These are phyloP conservation scores for Hirudinaria manillensis DNA, from an alignment of 2,888 invertebrate species.

Conservation along the genomic window DNA sequence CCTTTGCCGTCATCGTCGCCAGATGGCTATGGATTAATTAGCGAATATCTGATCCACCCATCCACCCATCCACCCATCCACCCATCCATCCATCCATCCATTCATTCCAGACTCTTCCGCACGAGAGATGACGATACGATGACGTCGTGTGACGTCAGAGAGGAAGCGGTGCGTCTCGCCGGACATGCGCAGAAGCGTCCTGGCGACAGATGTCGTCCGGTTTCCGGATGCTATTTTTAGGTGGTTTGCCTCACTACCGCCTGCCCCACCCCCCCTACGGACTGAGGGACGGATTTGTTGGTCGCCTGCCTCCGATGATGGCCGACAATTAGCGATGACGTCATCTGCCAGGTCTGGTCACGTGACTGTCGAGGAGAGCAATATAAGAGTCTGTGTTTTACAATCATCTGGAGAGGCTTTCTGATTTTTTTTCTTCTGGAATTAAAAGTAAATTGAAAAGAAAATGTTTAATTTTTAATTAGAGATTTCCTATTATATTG, in stretches of 20 bases:
- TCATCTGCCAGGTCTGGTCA: neutral
- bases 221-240: constrained; percentile 12
- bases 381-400: too few species aligned
- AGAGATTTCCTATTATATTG: too few species aligned
- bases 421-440: too few species aligned
- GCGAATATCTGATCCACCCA: neutral
- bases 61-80: too few species aligned
- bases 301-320: neutral
- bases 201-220: constrained; percentile 5
- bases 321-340: constrained; percentile 3
- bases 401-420: too few species aligned
- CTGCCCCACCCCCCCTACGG: neutral
- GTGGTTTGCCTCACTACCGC: too few species aligned
- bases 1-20: neutral
- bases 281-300: neutral
- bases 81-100: too few species aligned
- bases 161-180: neutral
- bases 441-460: too few species aligned
- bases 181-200: neutral
- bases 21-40: constrained; percentile 9
- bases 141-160: constrained; percentile 3
- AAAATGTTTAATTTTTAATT: too few species aligned
- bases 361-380: too few species aligned
- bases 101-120: constrained; percentile 5
- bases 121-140: neutral